Percentiles rank a stretch among this genome's conserved stretches.
Evolutionary conservation across 2,797 vertebrate species (phyloP).

Genomic region (Echeneis naucrates): DNA sequence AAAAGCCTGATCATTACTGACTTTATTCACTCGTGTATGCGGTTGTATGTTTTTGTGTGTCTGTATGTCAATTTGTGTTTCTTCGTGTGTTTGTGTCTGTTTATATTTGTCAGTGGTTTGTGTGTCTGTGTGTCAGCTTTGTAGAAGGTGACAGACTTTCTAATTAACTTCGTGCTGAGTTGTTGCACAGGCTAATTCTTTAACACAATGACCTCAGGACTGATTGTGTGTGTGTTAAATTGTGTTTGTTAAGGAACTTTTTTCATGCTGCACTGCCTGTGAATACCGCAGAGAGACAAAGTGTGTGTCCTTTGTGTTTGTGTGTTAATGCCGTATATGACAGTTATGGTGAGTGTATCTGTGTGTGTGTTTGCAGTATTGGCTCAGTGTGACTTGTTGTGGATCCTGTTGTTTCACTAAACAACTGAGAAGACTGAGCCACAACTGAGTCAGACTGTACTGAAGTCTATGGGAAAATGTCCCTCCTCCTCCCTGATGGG

Average conservation of each 20-base stretch:
- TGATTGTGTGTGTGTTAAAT: background rate
- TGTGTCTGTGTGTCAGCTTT: constrained; percentile 24
- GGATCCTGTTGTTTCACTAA: too few relatives aligned
- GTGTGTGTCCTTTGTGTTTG: background rate
- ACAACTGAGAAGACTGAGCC: too few relatives aligned
- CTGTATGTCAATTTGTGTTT: constrained; percentile 18
- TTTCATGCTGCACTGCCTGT: background rate
- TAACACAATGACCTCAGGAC: constrained; percentile 59
- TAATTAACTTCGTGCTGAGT: constrained; percentile 71
- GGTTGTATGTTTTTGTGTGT: too few relatives aligned
- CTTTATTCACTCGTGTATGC: too few relatives aligned
- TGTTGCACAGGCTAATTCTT: constrained; percentile 65
- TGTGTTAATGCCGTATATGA: background rate
- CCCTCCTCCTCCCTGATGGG: too few relatives aligned
- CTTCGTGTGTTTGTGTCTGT: constrained; percentile 13
- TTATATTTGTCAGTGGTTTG: too few relatives aligned
- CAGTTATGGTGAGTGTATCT: background rate
- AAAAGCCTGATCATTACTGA: too few relatives aligned
- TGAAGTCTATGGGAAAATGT: too few relatives aligned
- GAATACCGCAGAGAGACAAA: background rate
- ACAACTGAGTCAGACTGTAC: too few relatives aligned
- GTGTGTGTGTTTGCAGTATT: background rate
- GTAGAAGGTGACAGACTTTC: constrained; percentile 59
- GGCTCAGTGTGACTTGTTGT: constrained; percentile 5
- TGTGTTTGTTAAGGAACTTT: too few relatives aligned